These are phyloP conservation scores for Oligia latruncula DNA, from an alignment of 2,888 invertebrate genomes.

Conservation along the genomic window DNA sequence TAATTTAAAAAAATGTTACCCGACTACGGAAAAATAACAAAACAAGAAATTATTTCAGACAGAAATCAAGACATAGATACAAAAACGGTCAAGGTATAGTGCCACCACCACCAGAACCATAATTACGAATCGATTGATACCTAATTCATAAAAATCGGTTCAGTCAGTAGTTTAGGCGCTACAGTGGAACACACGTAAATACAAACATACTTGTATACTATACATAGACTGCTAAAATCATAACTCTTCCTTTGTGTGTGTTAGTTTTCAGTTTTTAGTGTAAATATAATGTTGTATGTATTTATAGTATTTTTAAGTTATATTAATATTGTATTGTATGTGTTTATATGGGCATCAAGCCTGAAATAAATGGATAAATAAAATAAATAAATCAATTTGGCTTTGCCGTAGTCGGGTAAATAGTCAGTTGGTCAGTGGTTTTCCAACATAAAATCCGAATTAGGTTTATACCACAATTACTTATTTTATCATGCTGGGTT, in stretches of 20 bases:
- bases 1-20: too few species aligned
- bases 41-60: too few species aligned
- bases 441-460: conserved; percentile 5
- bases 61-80: too few species aligned
- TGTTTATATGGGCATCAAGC: too few species aligned
- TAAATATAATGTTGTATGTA: too few species aligned
- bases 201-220: background rate
- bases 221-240: background rate
- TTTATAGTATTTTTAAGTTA: too few species aligned
- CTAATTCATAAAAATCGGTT: background rate
- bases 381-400: background rate
- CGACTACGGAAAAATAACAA: too few species aligned
- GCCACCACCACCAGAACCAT: too few species aligned
- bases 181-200: background rate
- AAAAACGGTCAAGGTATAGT: too few species aligned
- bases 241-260: background rate
- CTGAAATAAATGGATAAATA: too few species aligned
- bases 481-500: conserved; percentile 11
- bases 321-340: too few species aligned
- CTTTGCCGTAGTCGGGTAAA: background rate
- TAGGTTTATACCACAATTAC: background rate
- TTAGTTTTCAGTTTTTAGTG: too few species aligned
- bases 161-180: background rate
- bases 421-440: conserved; percentile 1
- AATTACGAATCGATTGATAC: background rate